A percentile compares a stretch with the other conserved stretches of the same genome.
phyloP scores from a whole-genome alignment of 2,797 vertebrate species.

The Argentina silus region DNA sequence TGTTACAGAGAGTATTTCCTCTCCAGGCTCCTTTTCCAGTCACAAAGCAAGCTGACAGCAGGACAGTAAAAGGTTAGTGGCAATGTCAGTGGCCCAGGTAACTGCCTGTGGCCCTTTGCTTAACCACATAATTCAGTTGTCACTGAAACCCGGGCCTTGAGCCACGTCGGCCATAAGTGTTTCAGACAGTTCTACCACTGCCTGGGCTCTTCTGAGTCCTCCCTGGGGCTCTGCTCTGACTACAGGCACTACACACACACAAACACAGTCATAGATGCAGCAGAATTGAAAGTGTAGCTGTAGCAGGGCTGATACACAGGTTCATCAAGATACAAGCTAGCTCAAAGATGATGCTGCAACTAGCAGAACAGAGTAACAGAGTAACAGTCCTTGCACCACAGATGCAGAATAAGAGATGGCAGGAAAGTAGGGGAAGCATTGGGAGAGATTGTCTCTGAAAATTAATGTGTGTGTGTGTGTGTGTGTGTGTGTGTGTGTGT shows the following conservation, averaged over 20 bases:
- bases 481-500: not conserved
- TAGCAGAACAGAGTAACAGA: slow-evolving; percentile 30
- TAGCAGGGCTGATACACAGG: too few species aligned
- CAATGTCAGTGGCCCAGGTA: slow-evolving; percentile 35
- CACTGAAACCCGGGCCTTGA: slow-evolving; percentile 43
- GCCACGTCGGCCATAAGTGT: slow-evolving; percentile 51
- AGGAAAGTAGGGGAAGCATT: slow-evolving; percentile 33
- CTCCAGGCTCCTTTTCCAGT: slow-evolving; percentile 43
- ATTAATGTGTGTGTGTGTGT: not conserved
- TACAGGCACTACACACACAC: too few species aligned
- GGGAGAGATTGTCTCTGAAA: not conserved
- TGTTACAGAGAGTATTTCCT: not conserved
- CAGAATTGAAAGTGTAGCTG: too few species aligned
- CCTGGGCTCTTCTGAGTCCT: too few species aligned
- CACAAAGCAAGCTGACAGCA: slow-evolving; percentile 14
- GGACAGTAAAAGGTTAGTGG: not conserved
- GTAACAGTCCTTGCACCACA: slow-evolving; percentile 58
- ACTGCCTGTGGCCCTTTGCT: slow-evolving; percentile 47
- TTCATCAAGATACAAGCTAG: too few species aligned
- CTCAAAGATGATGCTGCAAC: not conserved
- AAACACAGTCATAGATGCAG: too few species aligned
- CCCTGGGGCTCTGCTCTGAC: slow-evolving; percentile 8
- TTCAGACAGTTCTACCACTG: slow-evolving; percentile 46
- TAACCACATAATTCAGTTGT: slow-evolving; percentile 51
- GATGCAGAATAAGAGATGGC: slow-evolving; percentile 53